Conservation (phyloP, 2,888 invertebrate species). For the Trissoscelio sp. region DNA sequence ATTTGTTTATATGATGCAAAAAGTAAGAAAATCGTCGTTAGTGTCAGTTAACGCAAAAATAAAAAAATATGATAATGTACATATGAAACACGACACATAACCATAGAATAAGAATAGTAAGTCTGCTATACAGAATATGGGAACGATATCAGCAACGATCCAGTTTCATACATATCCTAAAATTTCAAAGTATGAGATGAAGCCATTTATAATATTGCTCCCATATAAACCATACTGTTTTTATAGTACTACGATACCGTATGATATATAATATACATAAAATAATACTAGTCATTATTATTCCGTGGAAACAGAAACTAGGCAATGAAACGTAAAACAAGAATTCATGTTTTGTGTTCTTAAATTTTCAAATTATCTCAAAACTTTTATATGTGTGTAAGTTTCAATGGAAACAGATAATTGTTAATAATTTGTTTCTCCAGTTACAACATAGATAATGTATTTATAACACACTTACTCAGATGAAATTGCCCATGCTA, state of each 20-base stretch:
- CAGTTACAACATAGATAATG: background rate
- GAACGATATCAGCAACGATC: conserved; percentile 7
- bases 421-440: background rate
- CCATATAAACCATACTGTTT: conserved; percentile 15
- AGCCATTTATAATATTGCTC: conserved; percentile 15
- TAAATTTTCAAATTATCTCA: background rate
- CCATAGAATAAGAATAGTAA: background rate
- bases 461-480: background rate
- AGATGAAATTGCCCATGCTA: background rate
- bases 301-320: conserved; percentile 2
- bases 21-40: background rate
- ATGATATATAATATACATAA: conserved; percentile 2
- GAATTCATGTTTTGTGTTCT: conserved; percentile 7
- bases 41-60: background rate
- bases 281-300: conserved; percentile 9
- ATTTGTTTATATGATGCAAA: background rate
- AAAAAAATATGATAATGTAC: background rate
- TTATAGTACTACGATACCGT: conserved; percentile 8
- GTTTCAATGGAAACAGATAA: background rate
- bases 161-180: conserved; percentile 11
- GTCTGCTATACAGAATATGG: background rate
- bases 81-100: background rate
- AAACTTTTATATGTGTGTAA: background rate
- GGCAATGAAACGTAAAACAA: background rate
- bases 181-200: conserved; percentile 12